Base-by-base conservation (phyloP, 1,140 invertebrate species). In the Drosophila tristis region DNA sequence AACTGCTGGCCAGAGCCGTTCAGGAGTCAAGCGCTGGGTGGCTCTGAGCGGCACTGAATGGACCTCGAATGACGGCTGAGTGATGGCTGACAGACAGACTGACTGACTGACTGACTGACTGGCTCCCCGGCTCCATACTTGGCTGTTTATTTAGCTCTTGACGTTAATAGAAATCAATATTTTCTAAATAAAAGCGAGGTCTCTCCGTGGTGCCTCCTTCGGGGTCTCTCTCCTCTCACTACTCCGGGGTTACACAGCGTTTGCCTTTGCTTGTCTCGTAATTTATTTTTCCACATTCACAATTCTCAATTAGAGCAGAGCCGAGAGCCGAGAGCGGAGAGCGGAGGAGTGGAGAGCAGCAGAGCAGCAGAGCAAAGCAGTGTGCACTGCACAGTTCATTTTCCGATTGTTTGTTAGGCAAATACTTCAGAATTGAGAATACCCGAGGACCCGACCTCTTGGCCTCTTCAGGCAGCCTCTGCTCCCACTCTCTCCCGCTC, bases 241-340 rank as follows among this genome's bases (percentile, higher is more conserved):
- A 13, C 35, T 13, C 35, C 45, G 56, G 53, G 59, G 11, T 62
- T 20, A 31, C 16, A 15, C 16, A 15, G 43, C 31, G 15, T 47
- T 44, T 20, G 35, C 15, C 29, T 35, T 25, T 16, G 45, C 11
- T 61, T 82, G 65, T 89, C 82, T 76, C 61, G 84, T 77, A 89
- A 87, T 87, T 87, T 87, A 87, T 87, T 89, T 87, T 87, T 87
- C 79, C 84, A 87, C 84, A 87, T 82, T 87, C 85, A 89, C 82
- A 87, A 87, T 89, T 87, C 85, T 84, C 82, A 87, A 87, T 87
- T 87, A 87, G 84, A 89, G 73, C 65, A 57, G 61, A 55, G 61
- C 39, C 47, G 20, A 53, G 9, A 31, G n/a, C 35, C 59, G 62
- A 65, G 63, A 42, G 48, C 26, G 42, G 16, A 55, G 35, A 55